Evolutionary conservation across 2,113 vertebrate genomes (phyloP), one percentile per base, ranked within the genome.

Genomic region (Lagopus muta): DNA sequence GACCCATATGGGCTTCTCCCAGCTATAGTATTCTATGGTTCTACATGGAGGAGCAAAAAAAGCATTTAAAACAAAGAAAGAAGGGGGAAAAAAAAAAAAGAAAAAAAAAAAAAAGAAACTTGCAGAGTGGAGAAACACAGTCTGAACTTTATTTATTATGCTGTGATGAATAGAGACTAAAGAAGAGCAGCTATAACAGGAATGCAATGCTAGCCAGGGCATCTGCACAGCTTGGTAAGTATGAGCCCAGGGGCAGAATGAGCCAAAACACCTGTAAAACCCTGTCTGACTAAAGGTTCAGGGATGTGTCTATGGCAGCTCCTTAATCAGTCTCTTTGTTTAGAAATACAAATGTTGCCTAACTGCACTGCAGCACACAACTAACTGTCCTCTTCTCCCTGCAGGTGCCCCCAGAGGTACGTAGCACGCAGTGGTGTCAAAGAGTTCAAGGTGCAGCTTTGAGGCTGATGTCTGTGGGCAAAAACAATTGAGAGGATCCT

Each of bases 331-430:
- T 65, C 19, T 2, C n/a, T 82, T 60, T 61, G 40, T 72, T 22
- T 54, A 78, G 42, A n/a, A 48, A 48, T 82, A 55, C 54, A 62
- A 24, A 14, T 57, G 27, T 47, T 57, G 20, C 43, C 22, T 12
- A 27, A 1, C 6, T 54, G 8, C 3, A 2, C 8, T 89, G 91
- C 81, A 77, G 20, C 6, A 21, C 22, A 16, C 22, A 82, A 45
- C 14, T 91, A 62, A 92, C 11, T 57, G 11, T 89, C 9, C 58
- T 67, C 94, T 94, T 92, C 22, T 91, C 76, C 73, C 65, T 82
- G 83, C 97, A 98, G 98, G 97, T 98, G 71, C 98, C 98, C 3
- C 96, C 95, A 20, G 96, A 98, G 98, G 98, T 98, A 97, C 2
- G 97, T 97, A 86, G 5, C 69, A 28, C 14, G 3, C 1, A 3